These are phyloP conservation scores for Eciton burchellii DNA, from an alignment of 1,140 invertebrate genomes.

Conservation along the genomic window DNA sequence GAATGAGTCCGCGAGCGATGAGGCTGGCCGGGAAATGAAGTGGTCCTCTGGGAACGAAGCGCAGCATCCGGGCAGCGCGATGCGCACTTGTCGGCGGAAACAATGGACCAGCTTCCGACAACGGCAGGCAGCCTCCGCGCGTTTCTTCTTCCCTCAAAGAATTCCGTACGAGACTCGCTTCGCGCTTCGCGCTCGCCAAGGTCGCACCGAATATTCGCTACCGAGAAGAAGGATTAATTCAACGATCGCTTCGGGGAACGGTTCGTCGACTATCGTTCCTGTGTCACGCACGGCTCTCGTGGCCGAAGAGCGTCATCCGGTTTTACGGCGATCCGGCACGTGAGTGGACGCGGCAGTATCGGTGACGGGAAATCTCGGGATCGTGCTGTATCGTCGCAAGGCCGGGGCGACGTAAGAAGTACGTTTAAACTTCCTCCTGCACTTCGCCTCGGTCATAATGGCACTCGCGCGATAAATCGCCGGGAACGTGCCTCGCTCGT, in stretches of 20 bases:
- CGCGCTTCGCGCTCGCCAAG: no score
- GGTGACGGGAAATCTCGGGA: slow-evolving; percentile 11
- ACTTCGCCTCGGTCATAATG: slow-evolving; percentile 3
- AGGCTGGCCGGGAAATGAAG: slow-evolving; percentile 52
- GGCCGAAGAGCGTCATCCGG: not conserved
- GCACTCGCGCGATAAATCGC: slow-evolving; percentile 27
- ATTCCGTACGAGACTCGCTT: no score
- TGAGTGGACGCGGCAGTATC: slow-evolving; percentile 13
- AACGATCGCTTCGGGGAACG: slow-evolving; percentile 24
- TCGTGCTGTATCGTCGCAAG: slow-evolving; percentile 57
- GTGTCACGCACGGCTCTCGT: slow-evolving; percentile 31
- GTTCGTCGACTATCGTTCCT: slow-evolving; percentile 5
- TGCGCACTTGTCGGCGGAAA: slow-evolving; percentile 53
- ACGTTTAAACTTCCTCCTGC: slow-evolving; percentile 20
- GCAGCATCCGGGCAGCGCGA: slow-evolving; percentile 58
- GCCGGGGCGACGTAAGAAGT: slow-evolving; percentile 6
- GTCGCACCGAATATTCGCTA: not conserved
- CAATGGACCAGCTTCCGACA: slow-evolving; percentile 9
- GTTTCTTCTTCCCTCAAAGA: slow-evolving; percentile 37
- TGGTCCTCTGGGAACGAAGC: slow-evolving; percentile 41
- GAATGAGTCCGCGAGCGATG: slow-evolving; percentile 53
- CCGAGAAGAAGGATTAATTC: slow-evolving; percentile 17
- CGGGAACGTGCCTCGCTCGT: slow-evolving; percentile 27
- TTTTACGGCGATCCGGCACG: slow-evolving; percentile 26
- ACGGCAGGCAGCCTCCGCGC: not conserved